Evolutionary conservation across 1,140 invertebrate genomes (phyloP).

Genomic region (Anadara kagoshimensis): DNA sequence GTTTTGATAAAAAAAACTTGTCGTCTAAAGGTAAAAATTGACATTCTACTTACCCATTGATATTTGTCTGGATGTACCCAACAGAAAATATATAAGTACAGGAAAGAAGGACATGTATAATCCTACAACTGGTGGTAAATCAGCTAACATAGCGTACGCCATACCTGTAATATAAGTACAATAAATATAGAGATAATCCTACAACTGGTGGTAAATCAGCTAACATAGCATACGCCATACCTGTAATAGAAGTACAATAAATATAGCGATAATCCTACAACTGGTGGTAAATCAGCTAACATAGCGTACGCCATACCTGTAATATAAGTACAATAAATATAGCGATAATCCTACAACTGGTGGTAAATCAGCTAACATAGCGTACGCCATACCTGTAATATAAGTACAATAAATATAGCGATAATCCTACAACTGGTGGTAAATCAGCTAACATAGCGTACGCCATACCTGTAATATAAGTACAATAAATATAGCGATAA

Average conservation of each 20-base stretch:
- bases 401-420: too few relatives aligned
- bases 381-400: slow-evolving; percentile 73
- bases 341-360: slow-evolving; percentile 74
- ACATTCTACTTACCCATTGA: slow-evolving; percentile 66
- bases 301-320: slow-evolving; percentile 74
- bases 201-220: slow-evolving; percentile 71
- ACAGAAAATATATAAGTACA: slow-evolving; percentile 72
- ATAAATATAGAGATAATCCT: too few relatives aligned
- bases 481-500: too few relatives aligned
- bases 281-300: slow-evolving; percentile 70
- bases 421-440: slow-evolving; percentile 72
- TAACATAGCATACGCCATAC: slow-evolving; percentile 73
- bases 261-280: slow-evolving; percentile 73
- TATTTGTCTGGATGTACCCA: slow-evolving; percentile 73
- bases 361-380: slow-evolving; percentile 70
- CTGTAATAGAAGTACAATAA: too few relatives aligned
- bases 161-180: slow-evolving; percentile 63
- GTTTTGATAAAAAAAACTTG: too few relatives aligned
- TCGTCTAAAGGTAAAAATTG: too few relatives aligned
- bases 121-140: slow-evolving; percentile 71
- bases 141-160: slow-evolving; percentile 72
- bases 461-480: slow-evolving; percentile 69
- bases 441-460: slow-evolving; percentile 72
- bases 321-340: slow-evolving; percentile 18
- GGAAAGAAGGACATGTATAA: slow-evolving; percentile 74